Conservation (phyloP, 2,797 vertebrate genomes). For the Anableps anableps region DNA sequence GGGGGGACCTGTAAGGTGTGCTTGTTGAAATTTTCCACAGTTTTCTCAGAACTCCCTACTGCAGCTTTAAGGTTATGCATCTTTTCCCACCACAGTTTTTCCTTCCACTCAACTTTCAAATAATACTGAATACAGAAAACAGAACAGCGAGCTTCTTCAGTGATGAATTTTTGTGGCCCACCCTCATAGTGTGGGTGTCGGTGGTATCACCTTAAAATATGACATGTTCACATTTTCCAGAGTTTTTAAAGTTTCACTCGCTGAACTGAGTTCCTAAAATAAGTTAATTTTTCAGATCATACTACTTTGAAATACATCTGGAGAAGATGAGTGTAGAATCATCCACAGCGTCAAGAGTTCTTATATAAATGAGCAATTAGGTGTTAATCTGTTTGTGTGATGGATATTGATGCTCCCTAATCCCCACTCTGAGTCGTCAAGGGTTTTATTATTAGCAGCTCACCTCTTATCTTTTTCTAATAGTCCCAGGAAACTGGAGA, state of each 20-base stretch:
- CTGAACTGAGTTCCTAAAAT: neutral
- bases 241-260: neutral
- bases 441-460: slow-evolving; percentile 3
- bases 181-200: neutral
- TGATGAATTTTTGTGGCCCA: neutral
- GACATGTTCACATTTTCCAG: neutral
- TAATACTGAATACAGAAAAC: neutral
- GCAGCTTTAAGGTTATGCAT: too few species aligned
- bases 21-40: too few species aligned
- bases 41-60: too few species aligned
- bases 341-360: neutral
- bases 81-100: neutral
- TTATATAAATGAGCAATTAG: neutral
- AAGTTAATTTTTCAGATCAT: neutral
- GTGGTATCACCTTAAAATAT: neutral
- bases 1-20: too few species aligned
- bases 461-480: slow-evolving; percentile 4
- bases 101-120: neutral
- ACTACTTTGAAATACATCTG: neutral
- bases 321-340: neutral
- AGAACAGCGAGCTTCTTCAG: neutral
- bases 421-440: neutral
- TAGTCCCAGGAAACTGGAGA: slow-evolving; percentile 9
- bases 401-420: slow-evolving; percentile 9
- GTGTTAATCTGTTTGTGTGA: slow-evolving; percentile 10